Evolutionary conservation across 2,888 invertebrate genomes (phyloP).

Genomic region (Eupithecia exiguata): DNA sequence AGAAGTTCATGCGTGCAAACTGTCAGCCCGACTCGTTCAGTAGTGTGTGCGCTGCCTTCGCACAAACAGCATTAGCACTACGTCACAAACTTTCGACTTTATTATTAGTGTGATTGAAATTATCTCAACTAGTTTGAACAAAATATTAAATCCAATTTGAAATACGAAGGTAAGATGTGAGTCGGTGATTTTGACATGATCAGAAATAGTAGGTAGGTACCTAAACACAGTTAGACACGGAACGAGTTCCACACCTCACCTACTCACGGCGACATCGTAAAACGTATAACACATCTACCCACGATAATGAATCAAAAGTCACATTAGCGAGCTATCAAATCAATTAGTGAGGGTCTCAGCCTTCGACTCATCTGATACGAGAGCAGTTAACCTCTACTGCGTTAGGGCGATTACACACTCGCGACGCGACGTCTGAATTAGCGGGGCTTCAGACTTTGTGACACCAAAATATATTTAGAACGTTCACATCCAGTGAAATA

Average conservation of each 20-base stretch:
- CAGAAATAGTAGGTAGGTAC: background rate
- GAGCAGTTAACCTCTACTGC: conserved; percentile 54
- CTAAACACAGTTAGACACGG: background rate
- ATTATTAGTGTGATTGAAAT: background rate
- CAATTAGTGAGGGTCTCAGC: conserved; percentile 57
- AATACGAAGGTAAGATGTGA: background rate
- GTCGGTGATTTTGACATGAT: background rate
- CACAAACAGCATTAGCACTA: background rate
- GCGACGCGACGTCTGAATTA: background rate
- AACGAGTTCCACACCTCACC: background rate
- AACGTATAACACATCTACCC: conserved; percentile 13
- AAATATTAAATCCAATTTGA: background rate
- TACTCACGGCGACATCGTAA: background rate
- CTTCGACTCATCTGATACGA: conserved; percentile 49
- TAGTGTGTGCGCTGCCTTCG: background rate
- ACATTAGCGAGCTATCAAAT: conserved; percentile 46
- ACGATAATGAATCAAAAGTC: conserved; percentile 23
- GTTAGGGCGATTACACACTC: conserved; percentile 14
- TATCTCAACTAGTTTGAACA: background rate
- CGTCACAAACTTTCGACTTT: background rate
- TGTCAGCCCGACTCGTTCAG: background rate
- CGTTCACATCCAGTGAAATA: no score
- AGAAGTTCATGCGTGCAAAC: background rate
- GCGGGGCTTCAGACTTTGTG: background rate
- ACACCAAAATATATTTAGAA: background rate